Evolutionary conservation across 2,888 invertebrate species (phyloP).

Genomic region (Cosmia pyralina): DNA sequence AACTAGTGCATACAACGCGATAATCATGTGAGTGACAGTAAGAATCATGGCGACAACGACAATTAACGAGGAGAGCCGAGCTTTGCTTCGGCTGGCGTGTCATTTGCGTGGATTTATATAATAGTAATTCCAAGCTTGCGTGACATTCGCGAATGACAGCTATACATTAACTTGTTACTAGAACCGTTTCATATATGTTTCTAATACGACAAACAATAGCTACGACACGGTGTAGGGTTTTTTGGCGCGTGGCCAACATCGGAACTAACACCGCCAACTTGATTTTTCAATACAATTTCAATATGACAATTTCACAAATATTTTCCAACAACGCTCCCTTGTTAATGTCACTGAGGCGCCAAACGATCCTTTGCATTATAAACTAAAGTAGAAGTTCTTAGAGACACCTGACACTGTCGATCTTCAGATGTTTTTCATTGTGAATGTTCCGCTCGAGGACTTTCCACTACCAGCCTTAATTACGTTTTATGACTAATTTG

Average conservation of each 20-base stretch:
- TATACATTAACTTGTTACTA: conserved; percentile 25
- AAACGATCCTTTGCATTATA: neutral
- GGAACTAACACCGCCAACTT: neutral
- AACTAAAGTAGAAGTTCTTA: neutral
- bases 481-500: conserved; percentile 49
- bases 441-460: conserved; percentile 36
- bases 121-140: too few relatives aligned
- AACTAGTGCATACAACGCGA: conserved; percentile 36
- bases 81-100: conserved; percentile 8
- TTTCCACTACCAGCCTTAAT: conserved; percentile 48
- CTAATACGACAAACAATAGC: neutral
- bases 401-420: neutral
- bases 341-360: neutral
- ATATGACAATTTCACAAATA: neutral
- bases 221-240: neutral
- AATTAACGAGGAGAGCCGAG: conserved; percentile 20
- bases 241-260: neutral
- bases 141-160: conserved; percentile 6
- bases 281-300: neutral
- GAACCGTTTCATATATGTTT: conserved; percentile 8
- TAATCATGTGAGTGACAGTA: conserved; percentile 8
- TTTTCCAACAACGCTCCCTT: neutral
- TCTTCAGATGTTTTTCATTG: conserved; percentile 27
- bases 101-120: conserved; percentile 2
- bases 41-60: conserved; percentile 4